Evolutionary conservation across 2,113 vertebrate genomes (phyloP), one percentile per base, ranked within the genome.

Genomic region (Prionailurus bengalensis): DNA sequence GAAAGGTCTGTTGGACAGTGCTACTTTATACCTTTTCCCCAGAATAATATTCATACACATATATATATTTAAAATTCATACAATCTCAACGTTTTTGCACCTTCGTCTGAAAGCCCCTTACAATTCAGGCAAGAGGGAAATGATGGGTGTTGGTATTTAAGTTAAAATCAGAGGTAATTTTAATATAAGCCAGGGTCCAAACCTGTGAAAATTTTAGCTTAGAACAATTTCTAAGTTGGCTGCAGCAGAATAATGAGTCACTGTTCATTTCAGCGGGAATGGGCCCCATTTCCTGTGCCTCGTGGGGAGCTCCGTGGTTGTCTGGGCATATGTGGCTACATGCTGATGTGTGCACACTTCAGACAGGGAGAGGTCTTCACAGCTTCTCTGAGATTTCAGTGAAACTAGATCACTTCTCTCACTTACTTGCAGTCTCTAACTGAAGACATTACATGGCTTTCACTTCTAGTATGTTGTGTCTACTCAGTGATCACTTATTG

Each of bases 281-380:
- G 48, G 70, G 65, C 82, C 85, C 90, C 16, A 23, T 88, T 88
- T 95, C 92, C 97, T 93, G 82, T 84, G 82, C 83, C 73, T 97
- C 1, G 10, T 93, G 58, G 33, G 51, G 66, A 63, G 70, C n/a
- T 33, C 42, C 79, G 80, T 82, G 96, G 88, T 61, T 73, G 55
- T 88, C 92, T 78, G 71, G 93, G 58, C 58, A 36, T 48, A 70
- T 19, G 82, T 51, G 71, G 79, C 55, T 90, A 61, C 95, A 66
- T 27, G 65, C 73, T 55, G 39, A 53, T 89, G 33, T 93, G 65
- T 65, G 53, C 63, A 45, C 25, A 14, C 91, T 88, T 45, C 29
- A 81, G n/a, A 78, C 73, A 86, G 4, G 61, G n/a, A 92, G 63
- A 82, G 15, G 74, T 53, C 76, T 81, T 74, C 29, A 36, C 10